These are phyloP conservation scores for Ianthella basta DNA, from an alignment of 37 sponge, comb jelly and placozoan species.

Conservation along the genomic window DNA sequence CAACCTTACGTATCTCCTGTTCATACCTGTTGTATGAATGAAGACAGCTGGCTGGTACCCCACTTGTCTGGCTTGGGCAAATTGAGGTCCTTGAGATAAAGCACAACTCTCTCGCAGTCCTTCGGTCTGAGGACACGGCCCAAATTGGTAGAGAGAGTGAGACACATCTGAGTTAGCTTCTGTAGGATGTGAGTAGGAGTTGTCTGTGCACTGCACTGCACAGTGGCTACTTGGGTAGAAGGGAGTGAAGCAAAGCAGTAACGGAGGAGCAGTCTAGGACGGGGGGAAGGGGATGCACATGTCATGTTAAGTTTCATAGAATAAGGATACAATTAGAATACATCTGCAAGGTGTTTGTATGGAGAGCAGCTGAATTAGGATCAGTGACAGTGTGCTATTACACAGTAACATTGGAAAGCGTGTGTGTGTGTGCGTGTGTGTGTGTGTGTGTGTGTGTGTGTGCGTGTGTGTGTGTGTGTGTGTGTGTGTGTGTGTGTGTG, in stretches of 20 bases:
- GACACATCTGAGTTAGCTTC: slow-evolving; percentile 86
- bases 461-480: too few relatives aligned
- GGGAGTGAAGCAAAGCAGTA: slow-evolving; percentile 74
- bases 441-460: too few relatives aligned
- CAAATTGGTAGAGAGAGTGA: slow-evolving; percentile 82
- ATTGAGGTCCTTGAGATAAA: slow-evolving; percentile 95
- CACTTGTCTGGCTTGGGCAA: slow-evolving; percentile 99
- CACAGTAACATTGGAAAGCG: too few relatives aligned
- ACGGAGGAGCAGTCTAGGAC: slow-evolving; percentile 64
- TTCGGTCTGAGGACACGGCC: slow-evolving; percentile 92
- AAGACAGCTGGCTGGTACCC: slow-evolving; percentile 95
- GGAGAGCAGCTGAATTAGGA: not conserved
- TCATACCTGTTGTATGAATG: slow-evolving; percentile 95
- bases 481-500: not conserved
- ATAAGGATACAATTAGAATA: too few relatives aligned
- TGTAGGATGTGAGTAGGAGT: slow-evolving; percentile 85
- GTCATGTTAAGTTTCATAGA: too few relatives aligned
- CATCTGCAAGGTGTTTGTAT: too few relatives aligned
- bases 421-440: too few relatives aligned
- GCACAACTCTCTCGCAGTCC: slow-evolving; percentile 92
- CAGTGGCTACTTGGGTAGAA: slow-evolving; percentile 81
- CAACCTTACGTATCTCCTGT: not conserved
- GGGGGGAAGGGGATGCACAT: not conserved
- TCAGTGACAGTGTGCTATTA: too few relatives aligned
- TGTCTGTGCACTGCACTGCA: slow-evolving; percentile 98